Percentiles rank a stretch among this genome's conserved stretches.
These are phyloP conservation scores for Ophion costatus DNA, from an alignment of 2,888 invertebrate genomes.

Conservation along the genomic window DNA sequence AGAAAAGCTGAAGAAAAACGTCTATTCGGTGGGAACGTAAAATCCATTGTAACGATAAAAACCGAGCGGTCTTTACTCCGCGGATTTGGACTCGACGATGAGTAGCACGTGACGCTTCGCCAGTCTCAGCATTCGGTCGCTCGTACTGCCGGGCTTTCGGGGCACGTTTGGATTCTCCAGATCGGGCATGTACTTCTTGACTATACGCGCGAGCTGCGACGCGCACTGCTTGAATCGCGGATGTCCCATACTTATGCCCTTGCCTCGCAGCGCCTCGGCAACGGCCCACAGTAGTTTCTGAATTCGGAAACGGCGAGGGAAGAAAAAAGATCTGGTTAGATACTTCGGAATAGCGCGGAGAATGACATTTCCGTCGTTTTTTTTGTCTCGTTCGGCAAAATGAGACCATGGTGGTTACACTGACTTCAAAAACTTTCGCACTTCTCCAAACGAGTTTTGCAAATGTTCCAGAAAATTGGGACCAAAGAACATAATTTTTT, in stretches of 20 bases:
- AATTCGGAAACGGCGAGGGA: constrained; percentile 1
- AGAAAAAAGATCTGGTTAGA: not conserved
- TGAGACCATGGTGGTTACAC: no score
- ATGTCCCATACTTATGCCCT: constrained; percentile 89
- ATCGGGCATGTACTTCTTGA: constrained; percentile 87
- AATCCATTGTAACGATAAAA: not conserved
- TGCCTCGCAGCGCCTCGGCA: constrained; percentile 89
- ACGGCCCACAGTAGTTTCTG: constrained; percentile 94
- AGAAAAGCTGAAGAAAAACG: not conserved
- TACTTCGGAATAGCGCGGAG: no score
- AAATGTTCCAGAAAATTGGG: no score
- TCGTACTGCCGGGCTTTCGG: constrained; percentile 87
- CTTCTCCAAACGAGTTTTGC: no score
- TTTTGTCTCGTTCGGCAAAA: no score
- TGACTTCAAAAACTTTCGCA: no score
- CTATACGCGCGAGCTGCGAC: constrained; percentile 88
- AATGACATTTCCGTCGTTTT: no score
- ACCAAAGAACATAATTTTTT: no score
- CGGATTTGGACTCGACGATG: constrained; percentile 75
- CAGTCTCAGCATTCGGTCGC: constrained; percentile 89
- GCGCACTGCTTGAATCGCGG: constrained; percentile 90
- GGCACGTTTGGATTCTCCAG: constrained; percentile 82
- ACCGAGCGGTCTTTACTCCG: constrained; percentile 60
- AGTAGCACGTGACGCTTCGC: constrained; percentile 80
- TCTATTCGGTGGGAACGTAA: constrained; percentile 29